Base-by-base conservation (phyloP, 2,113 vertebrate species). In the Albula goreensis region DNA sequence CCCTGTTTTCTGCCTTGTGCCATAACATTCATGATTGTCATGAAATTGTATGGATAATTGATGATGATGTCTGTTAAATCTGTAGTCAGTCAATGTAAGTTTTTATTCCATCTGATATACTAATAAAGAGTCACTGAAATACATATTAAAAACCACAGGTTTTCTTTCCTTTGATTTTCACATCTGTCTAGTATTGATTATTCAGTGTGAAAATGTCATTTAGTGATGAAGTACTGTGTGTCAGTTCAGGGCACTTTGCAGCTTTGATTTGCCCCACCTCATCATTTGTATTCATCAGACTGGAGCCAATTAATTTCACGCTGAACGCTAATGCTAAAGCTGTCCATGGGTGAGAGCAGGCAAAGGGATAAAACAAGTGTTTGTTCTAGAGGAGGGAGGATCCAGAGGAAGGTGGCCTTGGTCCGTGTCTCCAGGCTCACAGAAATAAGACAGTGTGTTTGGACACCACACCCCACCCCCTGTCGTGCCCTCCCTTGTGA, bases 271-370 rank as follows among this genome's bases (percentile, higher is more conserved):
- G 49, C 50, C 63, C 10, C 25, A 53, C 9, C 9, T 5, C 41
- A n/a, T 77, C 85, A 77, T 82, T 56, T 56, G 63, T 77, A 82
- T 82, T 86, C 50, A 49, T 60, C 63, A 83, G 81, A 56, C 63
- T 52, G 41, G 41, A 60, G 48, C 51, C 51, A 49, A 60, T 52
- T 63, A n/a, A 4, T 81, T 78, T 82, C 63, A 48, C 80, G 10
- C 22, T 53, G n/a, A 77, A 82, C n/a, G 49, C n/a, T 41, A 77
- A 82, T 25, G 49, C n/a, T 41, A 15, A 81, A 70, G 5, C 56
- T 8, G 52, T 19, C 31, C 31, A 41, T 31, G 6, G 48, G 56
- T 31, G 48, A 25, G 49, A 57, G 11, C 19, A 17, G 31, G 78
- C 31, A n/a, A 70, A 9, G 12, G 50, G 80, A n/a, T 50, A 5